Evolutionary conservation across 37 sponge, comb jelly and placozoan genomes (phyloP).

Genomic region (Spongilla lacustris): DNA sequence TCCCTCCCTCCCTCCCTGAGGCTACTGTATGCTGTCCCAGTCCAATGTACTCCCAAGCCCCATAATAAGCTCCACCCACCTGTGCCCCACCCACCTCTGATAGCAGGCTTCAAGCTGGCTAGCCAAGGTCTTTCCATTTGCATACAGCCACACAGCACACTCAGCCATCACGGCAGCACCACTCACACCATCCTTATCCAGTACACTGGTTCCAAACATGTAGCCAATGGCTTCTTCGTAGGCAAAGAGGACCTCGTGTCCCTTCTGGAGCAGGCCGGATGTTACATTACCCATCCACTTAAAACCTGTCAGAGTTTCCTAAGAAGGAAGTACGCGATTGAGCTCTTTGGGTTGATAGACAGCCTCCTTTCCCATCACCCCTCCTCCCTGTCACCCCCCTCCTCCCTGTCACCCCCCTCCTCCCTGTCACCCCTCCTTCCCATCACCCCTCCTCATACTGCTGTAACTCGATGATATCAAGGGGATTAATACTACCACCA

Average conservation of each 20-base stretch:
- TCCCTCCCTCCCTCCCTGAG: too few relatives aligned
- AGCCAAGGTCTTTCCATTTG: slow-evolving; percentile 65
- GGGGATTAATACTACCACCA: too few relatives aligned
- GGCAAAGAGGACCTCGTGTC: slow-evolving; percentile 91
- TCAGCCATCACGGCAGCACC: slow-evolving; percentile 87
- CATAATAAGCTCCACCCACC: slow-evolving; percentile 34
- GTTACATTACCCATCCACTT: slow-evolving; percentile 99
- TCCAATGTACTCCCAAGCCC: too few relatives aligned
- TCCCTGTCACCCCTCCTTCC: too few relatives aligned
- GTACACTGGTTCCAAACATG: slow-evolving; percentile 93
- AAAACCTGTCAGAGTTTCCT: slow-evolving; percentile 98
- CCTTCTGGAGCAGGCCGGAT: slow-evolving; percentile 54
- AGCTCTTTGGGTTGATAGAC: too few relatives aligned
- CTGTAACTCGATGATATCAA: too few relatives aligned
- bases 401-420: too few relatives aligned
- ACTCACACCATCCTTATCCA: slow-evolving; percentile 98
- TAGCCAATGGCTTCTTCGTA: slow-evolving; percentile 98
- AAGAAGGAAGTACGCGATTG: not conserved
- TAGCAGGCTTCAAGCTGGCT: slow-evolving; percentile 78
- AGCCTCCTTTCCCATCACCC: not conserved
- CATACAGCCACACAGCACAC: slow-evolving; percentile 73
- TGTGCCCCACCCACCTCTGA: slow-evolving; percentile 38
- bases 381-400: too few relatives aligned
- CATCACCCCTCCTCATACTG: too few relatives aligned
- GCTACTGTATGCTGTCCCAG: too few relatives aligned